phyloP scores from a whole-genome alignment of 2,797 vertebrate genomes.

The Tinamus major region DNA sequence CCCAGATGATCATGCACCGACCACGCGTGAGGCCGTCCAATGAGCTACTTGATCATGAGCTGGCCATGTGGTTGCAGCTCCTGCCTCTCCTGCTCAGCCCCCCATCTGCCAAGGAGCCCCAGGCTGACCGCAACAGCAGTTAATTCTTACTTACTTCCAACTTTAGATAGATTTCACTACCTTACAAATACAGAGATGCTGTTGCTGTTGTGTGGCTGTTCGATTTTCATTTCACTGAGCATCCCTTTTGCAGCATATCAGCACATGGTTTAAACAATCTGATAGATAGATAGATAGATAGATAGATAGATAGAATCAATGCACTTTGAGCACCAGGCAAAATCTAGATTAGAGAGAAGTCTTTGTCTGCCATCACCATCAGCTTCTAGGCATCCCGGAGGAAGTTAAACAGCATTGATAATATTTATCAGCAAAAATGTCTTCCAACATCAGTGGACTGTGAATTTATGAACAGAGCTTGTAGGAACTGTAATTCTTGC shows the following conservation, averaged over 20 bases:
- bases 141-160: not conserved
- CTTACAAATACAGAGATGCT: not conserved
- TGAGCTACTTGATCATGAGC: too few relatives aligned
- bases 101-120: too few relatives aligned
- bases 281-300: not conserved
- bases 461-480: not conserved
- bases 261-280: slow-evolving; percentile 30
- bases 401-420: not conserved
- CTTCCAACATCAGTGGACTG: not conserved
- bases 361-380: not conserved
- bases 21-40: too few relatives aligned
- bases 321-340: not conserved
- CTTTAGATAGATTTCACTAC: slow-evolving; percentile 7
- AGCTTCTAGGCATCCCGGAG: not conserved
- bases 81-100: too few relatives aligned
- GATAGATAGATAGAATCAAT: slow-evolving; percentile 2
- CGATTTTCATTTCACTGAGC: slow-evolving; percentile 16
- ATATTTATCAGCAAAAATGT: not conserved
- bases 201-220: slow-evolving; percentile 16
- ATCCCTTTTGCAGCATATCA: slow-evolving; percentile 29
- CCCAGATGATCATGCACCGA: too few relatives aligned
- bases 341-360: not conserved
- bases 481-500: not conserved
- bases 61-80: too few relatives aligned
- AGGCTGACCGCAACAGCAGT: not conserved